Base-by-base conservation (phyloP, 2,888 invertebrate species). In the Leptinotarsa tumamoca region DNA sequence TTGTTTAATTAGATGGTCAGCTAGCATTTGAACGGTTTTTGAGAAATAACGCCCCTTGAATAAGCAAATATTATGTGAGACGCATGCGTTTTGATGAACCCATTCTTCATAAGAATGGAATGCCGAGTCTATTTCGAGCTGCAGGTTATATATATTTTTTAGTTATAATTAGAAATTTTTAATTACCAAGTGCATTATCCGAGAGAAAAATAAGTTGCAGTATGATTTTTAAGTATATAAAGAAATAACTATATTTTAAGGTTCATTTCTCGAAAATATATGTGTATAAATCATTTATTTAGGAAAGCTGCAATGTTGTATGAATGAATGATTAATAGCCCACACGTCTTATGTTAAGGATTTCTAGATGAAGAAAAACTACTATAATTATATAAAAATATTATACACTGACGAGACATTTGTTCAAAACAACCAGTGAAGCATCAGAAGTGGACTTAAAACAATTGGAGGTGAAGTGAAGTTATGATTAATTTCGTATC, bases 141-240 rank as follows among this genome's bases (percentile, higher is more conserved):
- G 43, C 43, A 43, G 43, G 43, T 43, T 85, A 86, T 84, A 82
- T 84, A 82, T 80, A 86, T 84, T 83, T 83, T 80, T 86, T 85
- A 80, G 81, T 84, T 84, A 82, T 85, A 84, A 84, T 84, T 85
- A 84, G 81, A 83, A 81, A 84, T 84, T 84, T 84, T 83, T 81
- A 83, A 86, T 85, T 86, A 85, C 84, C 86, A 87, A 87, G 86
- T 87, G 86, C 85, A 86, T 87, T 87, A 87, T 83, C 83, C 80
- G 80, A 78, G 76, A 78, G 78, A 76, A 76, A 82, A 80, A 80
- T 79, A 80, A 82, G 81, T 80, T 82, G 84, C 83, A 82, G 84
- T 84, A 58, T 23, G 56, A 43, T 58, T 84, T 85, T 85, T 85
- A 83, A 81, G 81, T 84, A 83, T 52, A 43, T 58, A 75, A 76